Base-by-base conservation (phyloP, 2,113 vertebrate genomes). In the Poeciliopsis retropinna region DNA sequence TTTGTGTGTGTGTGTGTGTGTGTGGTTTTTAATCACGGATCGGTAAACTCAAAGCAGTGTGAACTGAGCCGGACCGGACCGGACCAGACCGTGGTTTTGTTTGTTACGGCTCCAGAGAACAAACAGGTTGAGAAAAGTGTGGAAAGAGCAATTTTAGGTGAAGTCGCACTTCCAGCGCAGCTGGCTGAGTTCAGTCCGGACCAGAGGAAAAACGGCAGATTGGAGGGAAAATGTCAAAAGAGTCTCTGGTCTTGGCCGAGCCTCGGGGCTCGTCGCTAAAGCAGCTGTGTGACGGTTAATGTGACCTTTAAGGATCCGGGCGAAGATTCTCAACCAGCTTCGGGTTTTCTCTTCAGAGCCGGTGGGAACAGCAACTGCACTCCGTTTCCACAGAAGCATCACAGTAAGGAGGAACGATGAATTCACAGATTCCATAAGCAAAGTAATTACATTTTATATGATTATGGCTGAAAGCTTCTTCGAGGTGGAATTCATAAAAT, bases 121-220 rank as follows among this genome's bases (percentile, higher is more conserved):
- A 51, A 75, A 75, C 67, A 65, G 78, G 51, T 54, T n/a, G 73
- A 27, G 70, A n/a, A 27, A 71, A 44, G 54, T 69, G 73, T 73
- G 64, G 62, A 80, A 76, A 69, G 64, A 79, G 76, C 71, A 62
- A 83, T 87, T 76, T 41, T 63, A 60, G 67, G 51, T 64, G 72
- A 67, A 64, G 66, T 73, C 72, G 63, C 77, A 31, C 79, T 66
- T 57, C 17, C 22, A 68, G 62, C 63, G 73, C 67, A 63, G 61
- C 29, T 25, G 25, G 27, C 19, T 37, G 67, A 74, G 71, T 76
- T 73, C 37, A 34, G 13, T 47, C 13, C 30, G 31, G 64, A 47
- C 30, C 64, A 3, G 12, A 64, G 67, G 8, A 37, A 41, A 41
- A 76, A 13, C 25, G 39, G 44, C 64, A 44, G 31, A 54, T 37